Evolutionary conservation across 2,113 vertebrate species (phyloP).

Genomic region (Oophaga pumilio): DNA sequence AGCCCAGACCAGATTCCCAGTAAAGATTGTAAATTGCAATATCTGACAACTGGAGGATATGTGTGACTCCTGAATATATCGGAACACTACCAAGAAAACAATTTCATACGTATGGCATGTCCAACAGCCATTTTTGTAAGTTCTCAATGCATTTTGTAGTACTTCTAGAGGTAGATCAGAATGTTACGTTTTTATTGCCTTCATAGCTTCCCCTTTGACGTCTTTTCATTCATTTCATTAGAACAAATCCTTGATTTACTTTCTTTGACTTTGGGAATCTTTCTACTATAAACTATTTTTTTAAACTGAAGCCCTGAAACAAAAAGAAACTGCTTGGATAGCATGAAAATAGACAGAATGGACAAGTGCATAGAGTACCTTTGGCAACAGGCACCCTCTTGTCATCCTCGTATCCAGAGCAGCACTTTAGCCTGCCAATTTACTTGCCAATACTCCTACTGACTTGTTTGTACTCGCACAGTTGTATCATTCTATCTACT

Average conservation of each 20-base stretch:
- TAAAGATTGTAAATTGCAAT: too few species aligned
- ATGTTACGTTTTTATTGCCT: neutral
- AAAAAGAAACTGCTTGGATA: neutral
- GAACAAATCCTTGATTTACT: neutral
- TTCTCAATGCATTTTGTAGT: neutral
- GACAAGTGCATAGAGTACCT: neutral
- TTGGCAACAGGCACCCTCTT: neutral
- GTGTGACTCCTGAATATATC: neutral
- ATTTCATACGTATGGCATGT: neutral
- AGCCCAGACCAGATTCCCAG: too few species aligned
- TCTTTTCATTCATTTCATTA: neutral
- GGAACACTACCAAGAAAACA: neutral
- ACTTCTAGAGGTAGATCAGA: neutral
- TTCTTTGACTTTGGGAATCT: neutral
- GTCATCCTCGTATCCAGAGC: neutral
- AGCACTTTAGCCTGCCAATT: neutral
- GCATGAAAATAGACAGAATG: constrained; percentile 14
- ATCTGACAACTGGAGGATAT: too few species aligned
- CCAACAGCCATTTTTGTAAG: neutral
- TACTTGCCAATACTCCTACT: constrained; percentile 25
- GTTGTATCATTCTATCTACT: neutral
- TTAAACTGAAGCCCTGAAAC: neutral
- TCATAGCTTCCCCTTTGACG: neutral
- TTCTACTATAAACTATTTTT: constrained; percentile 3
- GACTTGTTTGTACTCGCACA: constrained; percentile 1